phyloP scores from a whole-genome alignment of 2,113 vertebrate genomes.

The Mobula birostris region DNA sequence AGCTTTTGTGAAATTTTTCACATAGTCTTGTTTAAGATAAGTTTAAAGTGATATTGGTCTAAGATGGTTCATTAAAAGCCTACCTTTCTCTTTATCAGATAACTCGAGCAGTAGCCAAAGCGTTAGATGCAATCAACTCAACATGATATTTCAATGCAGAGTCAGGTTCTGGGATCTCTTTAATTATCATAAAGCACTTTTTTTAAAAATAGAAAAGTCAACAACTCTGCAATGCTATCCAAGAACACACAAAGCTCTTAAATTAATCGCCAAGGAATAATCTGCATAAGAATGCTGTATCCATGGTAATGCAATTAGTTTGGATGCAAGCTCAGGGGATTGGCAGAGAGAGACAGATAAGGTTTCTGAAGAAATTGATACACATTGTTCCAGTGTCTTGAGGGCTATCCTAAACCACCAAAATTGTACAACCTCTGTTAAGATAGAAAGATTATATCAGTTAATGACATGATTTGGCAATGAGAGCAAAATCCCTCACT shows the following conservation, averaged over 20 bases:
- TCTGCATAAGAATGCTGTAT: conserved; percentile 15
- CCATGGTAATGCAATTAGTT: conserved; percentile 22
- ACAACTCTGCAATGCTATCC: conserved; percentile 5
- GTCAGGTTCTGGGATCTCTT: neutral
- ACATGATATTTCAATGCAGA: neutral
- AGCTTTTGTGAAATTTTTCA: neutral
- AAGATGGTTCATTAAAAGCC: neutral
- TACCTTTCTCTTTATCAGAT: neutral
- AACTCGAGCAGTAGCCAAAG: neutral
- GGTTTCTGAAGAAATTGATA: conserved; percentile 3
- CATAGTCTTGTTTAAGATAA: neutral
- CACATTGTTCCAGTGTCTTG: neutral
- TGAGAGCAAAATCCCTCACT: neutral
- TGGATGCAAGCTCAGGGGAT: neutral
- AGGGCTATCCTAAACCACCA: neutral
- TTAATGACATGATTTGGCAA: neutral
- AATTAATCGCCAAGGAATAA: conserved; percentile 19
- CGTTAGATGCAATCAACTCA: neutral
- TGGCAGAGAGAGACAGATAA: neutral
- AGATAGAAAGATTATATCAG: neutral
- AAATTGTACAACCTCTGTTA: neutral
- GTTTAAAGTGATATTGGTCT: neutral
- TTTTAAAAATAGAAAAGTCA: neutral
- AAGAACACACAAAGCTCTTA: conserved; percentile 2
- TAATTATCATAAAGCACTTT: neutral